These are phyloP conservation scores for Hormaphis cornu DNA, from an alignment of 1,140 invertebrate species.

Conservation along the genomic window DNA sequence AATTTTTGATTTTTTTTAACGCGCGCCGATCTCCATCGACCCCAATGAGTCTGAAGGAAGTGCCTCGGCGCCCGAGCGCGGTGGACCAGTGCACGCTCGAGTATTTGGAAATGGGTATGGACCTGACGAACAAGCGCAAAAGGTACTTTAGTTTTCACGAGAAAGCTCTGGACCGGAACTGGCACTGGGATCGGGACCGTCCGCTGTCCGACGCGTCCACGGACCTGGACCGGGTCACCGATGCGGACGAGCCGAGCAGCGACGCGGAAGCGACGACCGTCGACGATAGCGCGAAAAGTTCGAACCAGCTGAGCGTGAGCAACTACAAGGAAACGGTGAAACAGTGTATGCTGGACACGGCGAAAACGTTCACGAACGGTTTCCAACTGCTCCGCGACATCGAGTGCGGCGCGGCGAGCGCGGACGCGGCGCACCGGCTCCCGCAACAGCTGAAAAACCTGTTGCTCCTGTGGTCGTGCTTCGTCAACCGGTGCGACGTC, in stretches of 20 bases:
- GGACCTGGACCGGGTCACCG: not conserved
- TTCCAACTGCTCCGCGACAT: slow-evolving; percentile 59
- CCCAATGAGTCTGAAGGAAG: slow-evolving; percentile 3
- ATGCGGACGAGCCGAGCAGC: not conserved
- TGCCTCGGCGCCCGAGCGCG: not conserved
- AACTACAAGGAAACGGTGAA: slow-evolving; percentile 61
- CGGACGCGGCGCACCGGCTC: slow-evolving; percentile 43
- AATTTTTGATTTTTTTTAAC: too few relatives aligned
- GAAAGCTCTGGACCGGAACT: not conserved
- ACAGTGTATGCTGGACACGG: slow-evolving; percentile 58
- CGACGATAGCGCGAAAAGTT: slow-evolving; percentile 57
- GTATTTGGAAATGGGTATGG: slow-evolving; percentile 29
- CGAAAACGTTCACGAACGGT: slow-evolving; percentile 54
- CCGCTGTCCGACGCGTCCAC: not conserved
- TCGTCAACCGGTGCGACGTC: slow-evolving; percentile 55
- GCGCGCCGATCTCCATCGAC: too few relatives aligned
- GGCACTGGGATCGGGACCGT: not conserved
- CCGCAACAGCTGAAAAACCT: slow-evolving; percentile 39
- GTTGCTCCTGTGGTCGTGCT: slow-evolving; percentile 58
- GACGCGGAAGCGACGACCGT: slow-evolving; percentile 40
- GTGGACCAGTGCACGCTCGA: slow-evolving; percentile 10
- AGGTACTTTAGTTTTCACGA: slow-evolving; percentile 22
- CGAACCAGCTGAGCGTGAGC: slow-evolving; percentile 56
- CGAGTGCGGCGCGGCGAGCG: slow-evolving; percentile 48
- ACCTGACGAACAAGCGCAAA: slow-evolving; percentile 7